Evolutionary conservation across 2,888 invertebrate genomes (phyloP), one percentile per base, ranked within the genome.

Genomic region (Euproctis similis): DNA sequence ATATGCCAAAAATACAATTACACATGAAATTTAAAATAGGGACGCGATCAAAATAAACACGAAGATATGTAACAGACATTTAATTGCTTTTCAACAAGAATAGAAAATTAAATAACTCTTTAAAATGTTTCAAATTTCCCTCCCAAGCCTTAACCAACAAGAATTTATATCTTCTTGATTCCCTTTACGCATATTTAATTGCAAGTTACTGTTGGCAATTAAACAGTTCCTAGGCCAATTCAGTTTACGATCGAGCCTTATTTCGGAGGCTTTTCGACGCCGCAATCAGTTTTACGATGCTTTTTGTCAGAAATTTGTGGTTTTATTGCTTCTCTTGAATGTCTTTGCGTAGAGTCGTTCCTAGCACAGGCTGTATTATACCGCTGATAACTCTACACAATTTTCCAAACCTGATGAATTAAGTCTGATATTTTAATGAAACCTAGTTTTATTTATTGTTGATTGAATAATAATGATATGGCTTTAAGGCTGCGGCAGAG

Each of bases 231-330:
- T 66, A 61, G 63, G 63, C 65, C 66, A 67, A 74, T 72, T 66
- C 54, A 58, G 60, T 77, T 77, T 76, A 80, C 75, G 77, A 73
- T 54, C 51, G 49, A 57, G 61, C 59, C 57, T 59, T 51, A 51
- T 51, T 53, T 59, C 45, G 47, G n/a, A 60, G 58, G 66, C 62
- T 66, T 69, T 65, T 65, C 63, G 57, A 63, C 65, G 67, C 68
- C 67, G 55, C 75, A 68, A 67, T 68, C 65, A 65, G 54, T 67
- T 77, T 75, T 72, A 74, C 68, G 71, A 71, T 28, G 66, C 59
- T 62, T 70, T 72, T 63, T 69, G 64, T 53, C 55, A 61, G 63
- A 66, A 64, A 65, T 64, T 66, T 52, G 45, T 54, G 38, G 63
- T 66, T 68, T 70, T 64, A 72, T 63, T 52, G 54, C 45, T 10